phyloP scores from a whole-genome alignment of 1,140 invertebrate species.

The Drosophila orosa region DNA sequence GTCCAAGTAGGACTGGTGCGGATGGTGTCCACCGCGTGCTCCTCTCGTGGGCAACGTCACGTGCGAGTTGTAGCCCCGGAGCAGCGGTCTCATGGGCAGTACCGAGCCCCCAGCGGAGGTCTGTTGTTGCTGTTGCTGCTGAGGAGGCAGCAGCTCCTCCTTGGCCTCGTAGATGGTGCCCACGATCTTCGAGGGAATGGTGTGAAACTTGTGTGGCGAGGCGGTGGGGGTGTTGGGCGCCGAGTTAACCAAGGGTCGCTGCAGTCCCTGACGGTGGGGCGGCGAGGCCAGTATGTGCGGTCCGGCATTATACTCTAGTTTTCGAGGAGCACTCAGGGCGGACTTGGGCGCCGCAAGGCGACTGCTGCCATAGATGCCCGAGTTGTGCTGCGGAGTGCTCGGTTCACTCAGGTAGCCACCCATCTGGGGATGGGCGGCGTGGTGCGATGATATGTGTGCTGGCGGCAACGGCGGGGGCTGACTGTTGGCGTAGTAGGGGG shows the following conservation, averaged over 20 bases:
- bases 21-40: constrained; percentile 84
- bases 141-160: constrained; percentile 88
- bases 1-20: constrained; percentile 84
- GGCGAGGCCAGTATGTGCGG: constrained; percentile 76
- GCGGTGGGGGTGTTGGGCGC: constrained; percentile 86
- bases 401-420: constrained; percentile 68
- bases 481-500: constrained; percentile 67
- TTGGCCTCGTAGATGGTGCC: constrained; percentile 85
- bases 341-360: constrained; percentile 69
- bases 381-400: constrained; percentile 59
- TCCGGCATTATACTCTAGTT: constrained; percentile 75
- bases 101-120: constrained; percentile 84
- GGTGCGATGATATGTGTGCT: constrained; percentile 58
- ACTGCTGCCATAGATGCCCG: constrained; percentile 60
- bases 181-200: constrained; percentile 78
- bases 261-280: constrained; percentile 85
- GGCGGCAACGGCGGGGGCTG: constrained; percentile 23
- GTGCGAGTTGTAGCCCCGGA: constrained; percentile 91
- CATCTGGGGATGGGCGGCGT: constrained; percentile 7
- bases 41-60: constrained; percentile 88
- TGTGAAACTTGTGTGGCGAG: constrained; percentile 82
- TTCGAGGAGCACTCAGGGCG: constrained; percentile 51
- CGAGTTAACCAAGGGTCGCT: constrained; percentile 83
- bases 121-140: constrained; percentile 26
- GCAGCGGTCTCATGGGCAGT: constrained; percentile 95